Base-by-base conservation (phyloP, 2,797 vertebrate species). In the Novumbra hubbsi region DNA sequence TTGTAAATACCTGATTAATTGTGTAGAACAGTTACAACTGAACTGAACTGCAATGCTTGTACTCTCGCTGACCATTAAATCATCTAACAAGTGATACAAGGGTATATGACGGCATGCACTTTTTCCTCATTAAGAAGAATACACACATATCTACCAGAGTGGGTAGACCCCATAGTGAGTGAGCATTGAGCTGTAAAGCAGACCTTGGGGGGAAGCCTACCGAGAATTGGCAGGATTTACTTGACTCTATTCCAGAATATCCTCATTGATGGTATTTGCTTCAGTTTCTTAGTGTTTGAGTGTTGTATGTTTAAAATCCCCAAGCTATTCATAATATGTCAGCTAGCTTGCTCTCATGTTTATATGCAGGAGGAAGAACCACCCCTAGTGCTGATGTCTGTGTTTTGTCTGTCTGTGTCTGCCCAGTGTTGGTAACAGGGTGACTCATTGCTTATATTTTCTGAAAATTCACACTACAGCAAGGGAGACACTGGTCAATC, bases 221-320 rank as follows among this genome's bases (percentile, higher is more conserved):
- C 12, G 24, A 30, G 28, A 14, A 4, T 9, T 32, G 16, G 62
- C 65, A 68, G 41, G 52, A 50, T 55, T 76, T 86, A 84, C 41
- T 45, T 45, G 41, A 84, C 80, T 1, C 38, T 6, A 1, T 1
- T 86, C 90, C 86, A 83, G 80, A 70, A 84, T 85, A 87, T 28
- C 74, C 81, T 86, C 78, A 71, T 63, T 84, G 82, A 80, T 79
- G 80, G 83, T 79, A 45, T 52, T 83, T 73, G 28, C 72, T 78
- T 83, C 62, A 30, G 62, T 32, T 70, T 77, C 60, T 57, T 75
- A 57, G 69, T 80, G 79, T 74, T 12, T 78, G 68, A 70, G 72
- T 62, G 77, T 68, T 27, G 27, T 32, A n/a, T 55, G 50, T 57
- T 24, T 57, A 21, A 70, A 60, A 73, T 75, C 75, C 73, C 68